These are phyloP conservation scores for Acrocyrtus sp. DNA, from an alignment of 2,888 invertebrate genomes.

Conservation along the genomic window DNA sequence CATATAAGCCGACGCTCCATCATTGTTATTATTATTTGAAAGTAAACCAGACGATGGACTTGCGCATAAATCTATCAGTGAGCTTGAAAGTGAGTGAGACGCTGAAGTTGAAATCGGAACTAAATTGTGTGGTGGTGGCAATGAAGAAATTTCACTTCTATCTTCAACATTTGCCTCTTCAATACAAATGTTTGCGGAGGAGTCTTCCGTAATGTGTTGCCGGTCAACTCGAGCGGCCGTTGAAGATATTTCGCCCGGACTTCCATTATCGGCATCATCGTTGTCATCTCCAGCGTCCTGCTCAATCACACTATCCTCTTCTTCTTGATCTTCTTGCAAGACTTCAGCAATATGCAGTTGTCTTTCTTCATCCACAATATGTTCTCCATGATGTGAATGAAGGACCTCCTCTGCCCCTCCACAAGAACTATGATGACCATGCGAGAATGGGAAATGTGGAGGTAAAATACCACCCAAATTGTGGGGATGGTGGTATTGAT, in stretches of 20 bases:
- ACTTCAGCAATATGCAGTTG: constrained; percentile 32
- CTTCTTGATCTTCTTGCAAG: constrained; percentile 16
- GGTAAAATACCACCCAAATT: constrained; percentile 25
- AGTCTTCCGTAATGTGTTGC: too few relatives aligned
- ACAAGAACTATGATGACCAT: not conserved
- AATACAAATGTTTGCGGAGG: too few relatives aligned
- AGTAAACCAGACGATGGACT: not conserved
- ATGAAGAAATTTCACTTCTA: not conserved
- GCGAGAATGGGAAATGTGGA: constrained; percentile 21
- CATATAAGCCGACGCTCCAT: too few relatives aligned
- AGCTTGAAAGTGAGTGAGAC: not conserved
- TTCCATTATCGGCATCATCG: not conserved
- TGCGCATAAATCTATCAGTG: constrained; percentile 6
- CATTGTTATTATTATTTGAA: constrained; percentile 16
- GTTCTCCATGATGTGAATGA: constrained; percentile 4
- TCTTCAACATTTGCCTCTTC: not conserved
- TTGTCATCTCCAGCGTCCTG: constrained; percentile 20
- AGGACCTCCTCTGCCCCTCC: not conserved
- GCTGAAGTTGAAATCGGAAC: not conserved
- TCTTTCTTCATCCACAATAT: constrained; percentile 25
- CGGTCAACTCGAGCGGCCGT: too few relatives aligned
- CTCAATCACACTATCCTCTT: constrained; percentile 19
- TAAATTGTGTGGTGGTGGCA: not conserved
- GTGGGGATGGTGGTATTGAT: constrained; percentile 29
- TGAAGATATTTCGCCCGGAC: constrained; percentile 3